Evolutionary conservation across 2,113 vertebrate species (phyloP).

Genomic region (Ivindomyrus marchei): DNA sequence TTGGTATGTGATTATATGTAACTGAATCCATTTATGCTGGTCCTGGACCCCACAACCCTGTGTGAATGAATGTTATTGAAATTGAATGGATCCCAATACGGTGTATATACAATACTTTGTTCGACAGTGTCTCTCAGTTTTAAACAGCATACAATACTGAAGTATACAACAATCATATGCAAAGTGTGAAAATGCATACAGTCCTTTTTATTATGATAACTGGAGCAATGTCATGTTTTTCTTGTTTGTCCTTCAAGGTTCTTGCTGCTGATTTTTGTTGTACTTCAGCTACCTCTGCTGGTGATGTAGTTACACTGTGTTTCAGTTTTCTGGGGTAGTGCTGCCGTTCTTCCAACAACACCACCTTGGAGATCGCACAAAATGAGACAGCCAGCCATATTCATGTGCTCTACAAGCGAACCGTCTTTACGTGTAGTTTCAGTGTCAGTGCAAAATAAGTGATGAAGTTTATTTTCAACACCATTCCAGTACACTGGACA

Average conservation of each 20-base stretch:
- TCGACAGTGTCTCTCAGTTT: background rate
- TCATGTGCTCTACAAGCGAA: background rate
- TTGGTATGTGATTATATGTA: background rate
- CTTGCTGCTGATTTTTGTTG: background rate
- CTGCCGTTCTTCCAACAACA: background rate
- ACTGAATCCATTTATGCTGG: background rate
- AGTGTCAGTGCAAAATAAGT: background rate
- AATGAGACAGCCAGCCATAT: background rate
- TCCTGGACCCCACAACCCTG: background rate
- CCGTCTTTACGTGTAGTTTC: background rate
- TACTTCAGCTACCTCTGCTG: conserved; percentile 19
- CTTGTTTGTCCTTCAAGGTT: background rate
- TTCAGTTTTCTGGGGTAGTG: background rate
- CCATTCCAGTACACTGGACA: background rate
- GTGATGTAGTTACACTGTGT: background rate
- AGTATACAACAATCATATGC: background rate
- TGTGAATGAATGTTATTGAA: background rate
- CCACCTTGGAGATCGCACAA: background rate
- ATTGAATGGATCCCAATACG: background rate
- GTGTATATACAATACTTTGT: background rate
- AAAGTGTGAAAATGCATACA: background rate
- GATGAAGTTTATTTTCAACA: background rate
- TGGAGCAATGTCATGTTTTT: background rate
- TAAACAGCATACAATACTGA: background rate
- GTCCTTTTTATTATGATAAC: background rate